phyloP scores from a whole-genome alignment of 2,888 invertebrate species.

The Chloroclystis v-ata region DNA sequence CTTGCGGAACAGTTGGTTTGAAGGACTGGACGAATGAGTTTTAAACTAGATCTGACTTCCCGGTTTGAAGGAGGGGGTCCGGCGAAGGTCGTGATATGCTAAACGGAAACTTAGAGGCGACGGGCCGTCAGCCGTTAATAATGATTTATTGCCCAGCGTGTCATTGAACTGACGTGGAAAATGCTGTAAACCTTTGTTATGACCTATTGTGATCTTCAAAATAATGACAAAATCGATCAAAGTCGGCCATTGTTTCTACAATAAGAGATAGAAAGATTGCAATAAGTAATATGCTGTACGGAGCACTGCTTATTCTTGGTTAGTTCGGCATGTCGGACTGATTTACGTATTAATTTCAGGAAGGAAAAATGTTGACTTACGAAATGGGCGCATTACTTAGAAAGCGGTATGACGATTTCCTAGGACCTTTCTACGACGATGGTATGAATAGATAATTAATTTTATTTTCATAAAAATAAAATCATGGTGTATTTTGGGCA shows the following conservation, averaged over 20 bases:
- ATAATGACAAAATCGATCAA: too few species aligned
- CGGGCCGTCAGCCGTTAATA: constrained; percentile 58
- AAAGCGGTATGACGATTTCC: constrained; percentile 68
- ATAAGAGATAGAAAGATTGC: too few species aligned
- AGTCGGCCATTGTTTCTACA: too few species aligned
- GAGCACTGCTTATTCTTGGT: too few species aligned
- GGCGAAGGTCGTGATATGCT: constrained; percentile 57
- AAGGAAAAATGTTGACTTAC: constrained; percentile 75
- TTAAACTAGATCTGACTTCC: constrained; percentile 61
- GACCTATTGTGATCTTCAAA: neutral
- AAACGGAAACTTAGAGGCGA: constrained; percentile 62
- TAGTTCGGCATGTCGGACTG: neutral
- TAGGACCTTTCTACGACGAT: constrained; percentile 66
- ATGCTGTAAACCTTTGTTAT: neutral
- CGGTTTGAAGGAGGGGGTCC: constrained; percentile 52
- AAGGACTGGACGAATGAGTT: constrained; percentile 53
- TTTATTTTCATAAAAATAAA: too few species aligned
- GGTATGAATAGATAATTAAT: constrained; percentile 38
- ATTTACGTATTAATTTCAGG: constrained; percentile 51
- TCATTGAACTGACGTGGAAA: constrained; percentile 28
- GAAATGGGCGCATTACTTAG: constrained; percentile 77
- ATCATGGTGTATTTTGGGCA: too few species aligned
- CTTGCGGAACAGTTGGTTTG: constrained; percentile 38
- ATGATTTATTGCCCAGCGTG: constrained; percentile 64
- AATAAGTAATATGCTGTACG: too few species aligned